phyloP scores from a whole-genome alignment of 1,140 invertebrate genomes.

The Aphidius ervi region DNA sequence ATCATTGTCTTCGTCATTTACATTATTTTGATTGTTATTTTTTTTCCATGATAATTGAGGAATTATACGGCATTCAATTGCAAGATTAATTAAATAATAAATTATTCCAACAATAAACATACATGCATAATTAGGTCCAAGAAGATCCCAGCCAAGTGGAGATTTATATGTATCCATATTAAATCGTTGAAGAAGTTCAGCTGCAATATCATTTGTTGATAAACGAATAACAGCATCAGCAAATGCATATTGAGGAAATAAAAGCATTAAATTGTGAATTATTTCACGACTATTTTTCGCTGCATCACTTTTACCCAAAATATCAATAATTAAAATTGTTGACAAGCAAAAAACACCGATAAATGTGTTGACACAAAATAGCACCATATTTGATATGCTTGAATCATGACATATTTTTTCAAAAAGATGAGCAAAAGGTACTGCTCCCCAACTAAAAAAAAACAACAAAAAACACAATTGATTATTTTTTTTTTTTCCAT shows the following conservation, averaged over 20 bases:
- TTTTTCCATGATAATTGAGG: slow-evolving; percentile 32
- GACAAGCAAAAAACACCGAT: slow-evolving; percentile 58
- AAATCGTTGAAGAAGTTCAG: slow-evolving; percentile 56
- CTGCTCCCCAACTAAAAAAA: slow-evolving; percentile 51
- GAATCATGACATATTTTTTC: slow-evolving; percentile 62
- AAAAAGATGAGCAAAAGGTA: slow-evolving; percentile 54
- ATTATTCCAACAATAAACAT: slow-evolving; percentile 52
- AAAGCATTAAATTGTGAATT: slow-evolving; percentile 58
- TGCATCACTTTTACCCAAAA: slow-evolving; percentile 58
- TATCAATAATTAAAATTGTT: slow-evolving; percentile 60
- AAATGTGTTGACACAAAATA: slow-evolving; percentile 64
- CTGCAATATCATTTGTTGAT: slow-evolving; percentile 62
- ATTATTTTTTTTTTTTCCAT: background rate
- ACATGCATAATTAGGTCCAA: slow-evolving; percentile 54
- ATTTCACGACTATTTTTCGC: slow-evolving; percentile 56
- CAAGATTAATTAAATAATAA: slow-evolving; percentile 55
- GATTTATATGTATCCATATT: slow-evolving; percentile 64
- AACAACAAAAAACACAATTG: slow-evolving; percentile 4
- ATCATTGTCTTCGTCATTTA: slow-evolving; percentile 46
- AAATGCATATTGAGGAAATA: slow-evolving; percentile 62
- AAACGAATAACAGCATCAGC: slow-evolving; percentile 62
- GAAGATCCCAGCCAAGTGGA: slow-evolving; percentile 55
- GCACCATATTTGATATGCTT: slow-evolving; percentile 62
- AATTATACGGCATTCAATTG: slow-evolving; percentile 56
- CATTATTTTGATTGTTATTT: slow-evolving; percentile 33